A percentile compares a stretch with the other conserved stretches of the same genome.
Evolutionary conservation across 2,797 vertebrate genomes (phyloP).

Genomic region (Falco cherrug): DNA sequence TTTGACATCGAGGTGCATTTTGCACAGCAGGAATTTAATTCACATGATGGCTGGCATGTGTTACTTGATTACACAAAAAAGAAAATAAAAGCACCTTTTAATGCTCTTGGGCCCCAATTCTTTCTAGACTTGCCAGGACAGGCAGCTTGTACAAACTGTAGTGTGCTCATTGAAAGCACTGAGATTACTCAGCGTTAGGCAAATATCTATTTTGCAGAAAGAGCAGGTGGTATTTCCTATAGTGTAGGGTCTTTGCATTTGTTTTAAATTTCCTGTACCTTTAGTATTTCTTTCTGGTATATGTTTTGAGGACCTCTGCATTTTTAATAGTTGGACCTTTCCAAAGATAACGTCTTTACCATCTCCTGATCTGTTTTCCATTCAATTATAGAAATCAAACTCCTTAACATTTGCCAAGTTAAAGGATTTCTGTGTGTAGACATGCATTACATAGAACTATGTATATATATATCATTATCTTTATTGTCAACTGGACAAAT

Average conservation of each 20-base stretch:
- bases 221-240: neutral
- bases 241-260: neutral
- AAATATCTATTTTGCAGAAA: neutral
- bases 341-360: neutral
- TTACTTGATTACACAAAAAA: neutral
- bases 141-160: neutral
- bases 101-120: neutral
- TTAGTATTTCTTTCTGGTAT: constrained; percentile 12
- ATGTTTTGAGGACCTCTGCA: neutral
- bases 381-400: neutral
- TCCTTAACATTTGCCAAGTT: neutral
- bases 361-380: neutral
- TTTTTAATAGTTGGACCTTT: constrained; percentile 12
- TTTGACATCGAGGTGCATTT: neutral
- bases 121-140: neutral
- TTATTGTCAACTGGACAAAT: constrained; percentile 13
- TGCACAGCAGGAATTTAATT: neutral
- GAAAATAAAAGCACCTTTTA: neutral
- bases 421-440: neutral
- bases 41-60: neutral
- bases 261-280: neutral
- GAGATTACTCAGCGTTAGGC: neutral
- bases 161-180: neutral
- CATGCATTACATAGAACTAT: neutral
- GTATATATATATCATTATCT: neutral